Evolutionary conservation across 2,888 invertebrate genomes (phyloP).

Genomic region (Rotaria sp.): DNA sequence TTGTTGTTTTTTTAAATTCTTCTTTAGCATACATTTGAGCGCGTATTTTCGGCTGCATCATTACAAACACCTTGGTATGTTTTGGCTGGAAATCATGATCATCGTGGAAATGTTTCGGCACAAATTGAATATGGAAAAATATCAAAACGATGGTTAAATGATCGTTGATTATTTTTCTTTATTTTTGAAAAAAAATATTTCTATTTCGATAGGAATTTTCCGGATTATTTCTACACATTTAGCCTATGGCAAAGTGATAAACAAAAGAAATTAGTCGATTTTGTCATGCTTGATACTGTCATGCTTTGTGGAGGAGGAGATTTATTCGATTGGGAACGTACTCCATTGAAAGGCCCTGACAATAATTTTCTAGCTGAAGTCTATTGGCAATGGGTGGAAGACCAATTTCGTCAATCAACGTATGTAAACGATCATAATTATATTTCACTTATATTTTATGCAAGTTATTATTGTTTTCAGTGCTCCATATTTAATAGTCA

Average conservation of each 20-base stretch:
- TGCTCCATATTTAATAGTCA: conserved; percentile 56
- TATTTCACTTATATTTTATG: not conserved
- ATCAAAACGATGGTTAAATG: conserved; percentile 51
- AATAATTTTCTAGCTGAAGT: conserved; percentile 43
- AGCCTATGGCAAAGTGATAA: conserved; percentile 43
- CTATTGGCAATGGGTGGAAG: conserved; percentile 50
- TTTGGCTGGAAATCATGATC: conserved; percentile 59
- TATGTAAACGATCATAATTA: conserved; percentile 31
- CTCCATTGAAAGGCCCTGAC: conserved; percentile 29
- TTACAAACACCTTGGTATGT: conserved; percentile 56
- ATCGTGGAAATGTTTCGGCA: conserved; percentile 58
- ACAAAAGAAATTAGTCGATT: conserved; percentile 47
- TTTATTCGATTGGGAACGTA: conserved; percentile 39
- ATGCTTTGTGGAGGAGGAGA: conserved; percentile 54
- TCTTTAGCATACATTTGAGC: conserved; percentile 56
- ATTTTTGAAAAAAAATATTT: not conserved
- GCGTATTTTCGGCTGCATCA: conserved; percentile 47
- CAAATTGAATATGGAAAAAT: conserved; percentile 55
- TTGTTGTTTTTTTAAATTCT: not conserved
- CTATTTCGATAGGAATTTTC: not conserved
- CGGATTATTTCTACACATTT: conserved; percentile 40
- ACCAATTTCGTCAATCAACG: conserved; percentile 43
- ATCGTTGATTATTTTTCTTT: not conserved
- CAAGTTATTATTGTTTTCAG: conserved; percentile 41
- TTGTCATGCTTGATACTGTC: conserved; percentile 58